Base-by-base conservation (phyloP, 2,797 vertebrate genomes). In the Alauda arvensis region DNA sequence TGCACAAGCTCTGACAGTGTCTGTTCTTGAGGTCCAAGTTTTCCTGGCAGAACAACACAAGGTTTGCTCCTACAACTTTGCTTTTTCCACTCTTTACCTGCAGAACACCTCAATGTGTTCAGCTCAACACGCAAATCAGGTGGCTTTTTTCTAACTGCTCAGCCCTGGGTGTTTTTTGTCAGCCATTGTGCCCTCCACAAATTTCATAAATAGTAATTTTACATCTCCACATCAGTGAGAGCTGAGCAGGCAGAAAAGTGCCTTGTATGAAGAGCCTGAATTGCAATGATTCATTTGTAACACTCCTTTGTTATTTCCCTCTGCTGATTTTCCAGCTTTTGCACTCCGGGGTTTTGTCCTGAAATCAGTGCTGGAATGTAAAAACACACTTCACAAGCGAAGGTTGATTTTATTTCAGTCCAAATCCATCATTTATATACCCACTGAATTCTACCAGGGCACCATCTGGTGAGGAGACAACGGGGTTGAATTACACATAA, bases 401-500 rank as follows among this genome's bases (percentile, higher is more conserved):
- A 89, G 48, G 78, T 26, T 86, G 83, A 88, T 95, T 94, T 94
- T 94, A 86, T 86, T 92, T 92, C 81, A 65, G 80, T 74, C 52
- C 68, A 92, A 92, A 92, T 88, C 75, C 76, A 53, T 82, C 62
- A 42, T 86, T 93, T 93, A 61, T 86, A 59, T 53, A 79, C 48
- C 75, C 76, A 74, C 57, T 68, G 29, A 74, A 89, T 91, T 86
- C 59, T 74, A 89, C 55, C 59, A 86, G 57, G 83, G 67, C 62
- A 86, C 94, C 92, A 92, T 89, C 83, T 95, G 91, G 81, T 84
- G 77, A 82, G 75, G 76, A 88, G 61, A 79, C 71, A 92, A 89
- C 75, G 61, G 55, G 85, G 81, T 75, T 93, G 89, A 92, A 86
- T 92, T 93, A 62, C 78, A 88, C 19, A 6, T 84, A 93, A 94